Evolutionary conservation across 1,140 invertebrate species (phyloP), one percentile per base, ranked within the genome.

Genomic region (Tribolium madens): DNA sequence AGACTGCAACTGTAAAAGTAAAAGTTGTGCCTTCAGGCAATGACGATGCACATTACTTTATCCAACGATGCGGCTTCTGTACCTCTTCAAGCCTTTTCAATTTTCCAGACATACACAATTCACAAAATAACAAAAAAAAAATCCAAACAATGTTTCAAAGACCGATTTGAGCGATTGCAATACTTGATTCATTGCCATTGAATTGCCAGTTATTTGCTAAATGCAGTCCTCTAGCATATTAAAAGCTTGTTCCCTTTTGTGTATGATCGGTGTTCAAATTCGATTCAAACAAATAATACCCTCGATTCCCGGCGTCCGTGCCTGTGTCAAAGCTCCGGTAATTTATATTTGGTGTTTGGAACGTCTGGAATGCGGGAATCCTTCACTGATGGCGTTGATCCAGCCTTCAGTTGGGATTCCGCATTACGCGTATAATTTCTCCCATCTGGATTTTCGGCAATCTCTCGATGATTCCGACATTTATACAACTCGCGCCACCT

Each of bases 301-400:
- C 17, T 13, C 53, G 18, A 21, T 60, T 60, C 9, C 1, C 1
- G 12, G 26, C 26, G 53, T 17, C 15, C 53, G 53, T 26, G 53
- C 50, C 50, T 26, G 53, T 60, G 53, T 60, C 53, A 60, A 60
- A 60, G 53, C 53, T 60, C 53, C 53, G 53, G 53, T 60, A 60
- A 60, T 60, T 60, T 60, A 60, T 60, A 60, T 26, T 26, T 26
- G 53, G 53, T 26, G 21, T 60, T 17, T 26, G 53, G 53, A 60
- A 26, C 53, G 53, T n/a, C 53, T 21, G 53, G 53, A 60, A 60
- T 60, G 53, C 53, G 53, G n/a, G 53, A 26, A 60, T 60, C 53
- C 53, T 60, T 26, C 53, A 26, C 21, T 60, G 53, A 60, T 60
- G 53, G 53, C 53, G 53, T 26, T 18, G 53, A 60, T 60, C 53